Evolutionary conservation across 1,140 invertebrate species (phyloP).

Genomic region (Odontomachus brunneus): DNA sequence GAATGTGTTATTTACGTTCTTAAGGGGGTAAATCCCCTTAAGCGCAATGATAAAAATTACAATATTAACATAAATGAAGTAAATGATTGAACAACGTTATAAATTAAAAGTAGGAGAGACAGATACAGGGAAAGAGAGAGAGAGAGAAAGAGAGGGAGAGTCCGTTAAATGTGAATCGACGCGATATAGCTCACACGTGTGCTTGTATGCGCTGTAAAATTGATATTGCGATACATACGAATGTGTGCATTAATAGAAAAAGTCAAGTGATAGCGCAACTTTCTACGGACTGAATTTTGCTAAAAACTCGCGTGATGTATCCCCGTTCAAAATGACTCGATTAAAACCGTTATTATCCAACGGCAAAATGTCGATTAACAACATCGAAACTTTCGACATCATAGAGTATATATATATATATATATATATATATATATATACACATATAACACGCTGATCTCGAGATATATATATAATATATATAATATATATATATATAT

Average conservation of each 20-base stretch:
- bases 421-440: too few relatives aligned
- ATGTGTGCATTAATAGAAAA: background rate
- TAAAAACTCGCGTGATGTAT: background rate
- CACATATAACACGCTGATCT: too few relatives aligned
- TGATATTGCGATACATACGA: background rate
- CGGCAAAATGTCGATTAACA: background rate
- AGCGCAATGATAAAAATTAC: too few relatives aligned
- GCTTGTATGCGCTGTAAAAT: background rate
- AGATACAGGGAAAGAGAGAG: too few relatives aligned
- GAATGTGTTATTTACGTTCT: too few relatives aligned
- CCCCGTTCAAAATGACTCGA: background rate
- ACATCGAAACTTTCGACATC: constrained; percentile 4
- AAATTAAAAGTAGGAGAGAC: too few relatives aligned
- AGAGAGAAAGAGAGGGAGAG: background rate
- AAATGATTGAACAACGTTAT: too few relatives aligned
- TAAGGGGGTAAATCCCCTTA: too few relatives aligned
- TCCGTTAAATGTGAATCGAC: background rate
- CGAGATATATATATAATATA: too few relatives aligned
- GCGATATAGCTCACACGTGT: background rate
- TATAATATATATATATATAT: too few relatives aligned
- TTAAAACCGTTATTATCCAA: background rate
- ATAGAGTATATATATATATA: background rate
- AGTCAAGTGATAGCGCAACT: background rate
- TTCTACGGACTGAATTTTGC: background rate
- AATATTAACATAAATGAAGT: too few relatives aligned